Evolutionary conservation across 2,797 vertebrate genomes (phyloP).

Genomic region (Oreochromis grahami): DNA sequence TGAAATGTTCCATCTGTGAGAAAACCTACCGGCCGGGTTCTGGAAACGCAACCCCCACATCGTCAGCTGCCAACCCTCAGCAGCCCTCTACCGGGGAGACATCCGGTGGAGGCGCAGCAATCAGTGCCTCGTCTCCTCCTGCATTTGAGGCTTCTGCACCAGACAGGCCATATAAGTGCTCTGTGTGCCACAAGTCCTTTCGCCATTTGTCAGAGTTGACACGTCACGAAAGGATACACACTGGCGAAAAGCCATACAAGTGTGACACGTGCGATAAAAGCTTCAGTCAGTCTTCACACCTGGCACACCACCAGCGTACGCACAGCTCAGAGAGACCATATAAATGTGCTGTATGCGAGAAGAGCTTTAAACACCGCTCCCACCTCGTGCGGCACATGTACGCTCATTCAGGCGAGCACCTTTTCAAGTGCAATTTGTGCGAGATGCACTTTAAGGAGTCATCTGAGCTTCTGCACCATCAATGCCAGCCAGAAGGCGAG

Average conservation of each 20-base stretch:
- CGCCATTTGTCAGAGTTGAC: slow-evolving; percentile 94
- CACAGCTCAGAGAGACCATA: slow-evolving; percentile 96
- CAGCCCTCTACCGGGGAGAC: slow-evolving; percentile 77
- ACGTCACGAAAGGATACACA: slow-evolving; percentile 92
- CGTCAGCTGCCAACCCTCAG: slow-evolving; percentile 76
- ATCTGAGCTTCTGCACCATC: slow-evolving; percentile 92
- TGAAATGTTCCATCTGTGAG: slow-evolving; percentile 97
- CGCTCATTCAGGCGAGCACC: slow-evolving; percentile 91
- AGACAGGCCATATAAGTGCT: slow-evolving; percentile 93
- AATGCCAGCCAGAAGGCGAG: slow-evolving; percentile 91
- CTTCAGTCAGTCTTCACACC: slow-evolving; percentile 95
- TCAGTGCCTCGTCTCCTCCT: slow-evolving; percentile 68
- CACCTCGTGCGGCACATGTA: slow-evolving; percentile 98
- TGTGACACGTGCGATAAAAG: slow-evolving; percentile 96
- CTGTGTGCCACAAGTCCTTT: slow-evolving; percentile 95
- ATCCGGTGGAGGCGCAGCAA: slow-evolving; percentile 66
- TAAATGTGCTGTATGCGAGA: slow-evolving; percentile 94
- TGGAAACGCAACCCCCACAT: slow-evolving; percentile 73
- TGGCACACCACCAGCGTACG: slow-evolving; percentile 95
- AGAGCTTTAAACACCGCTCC: slow-evolving; percentile 96
- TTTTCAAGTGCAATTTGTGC: slow-evolving; percentile 95
- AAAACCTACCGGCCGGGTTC: slow-evolving; percentile 90
- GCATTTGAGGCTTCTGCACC: slow-evolving; percentile 70
- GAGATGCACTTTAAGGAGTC: slow-evolving; percentile 98
- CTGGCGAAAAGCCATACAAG: slow-evolving; percentile 94